Conservation (phyloP, 92 coral and sea anemone genomes). For the Zoanthus gigantus region DNA sequence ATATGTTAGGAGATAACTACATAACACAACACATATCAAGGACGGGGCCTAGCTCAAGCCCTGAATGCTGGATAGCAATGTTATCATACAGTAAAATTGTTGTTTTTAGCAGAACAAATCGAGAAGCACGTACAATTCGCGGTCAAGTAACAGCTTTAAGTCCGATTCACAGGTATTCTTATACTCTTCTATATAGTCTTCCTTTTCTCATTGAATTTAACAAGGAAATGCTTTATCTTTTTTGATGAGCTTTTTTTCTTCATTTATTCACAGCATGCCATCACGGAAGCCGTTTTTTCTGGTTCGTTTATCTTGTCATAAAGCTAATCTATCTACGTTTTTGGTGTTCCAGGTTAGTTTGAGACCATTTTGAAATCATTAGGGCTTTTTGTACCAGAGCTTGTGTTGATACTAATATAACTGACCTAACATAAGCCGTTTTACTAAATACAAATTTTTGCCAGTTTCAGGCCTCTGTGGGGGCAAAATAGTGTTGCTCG, state of each 20-base stretch:
- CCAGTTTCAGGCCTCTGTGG: too few relatives aligned
- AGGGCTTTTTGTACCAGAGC: neutral
- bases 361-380: neutral
- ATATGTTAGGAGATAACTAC: too few relatives aligned
- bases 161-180: conserved; percentile 9
- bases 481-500: too few relatives aligned
- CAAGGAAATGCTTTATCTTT: neutral
- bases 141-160: conserved; percentile 19
- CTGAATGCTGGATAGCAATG: neutral
- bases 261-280: neutral
- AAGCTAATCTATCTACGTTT: conserved; percentile 9
- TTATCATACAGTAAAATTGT: neutral
- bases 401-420: too few relatives aligned
- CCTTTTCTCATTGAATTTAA: neutral
- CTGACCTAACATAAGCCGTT: too few relatives aligned
- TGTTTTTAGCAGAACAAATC: neutral
- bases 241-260: neutral
- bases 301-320: conserved; percentile 8
- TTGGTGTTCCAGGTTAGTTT: conserved; percentile 32
- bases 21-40: too few relatives aligned
- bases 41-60: too few relatives aligned
- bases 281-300: conserved; percentile 31
- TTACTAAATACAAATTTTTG: too few relatives aligned
- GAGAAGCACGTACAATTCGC: neutral
- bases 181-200: neutral